Evolutionary conservation across 2,113 vertebrate species (phyloP), one percentile per base, ranked within the genome.

Genomic region (Neotoma lepida): DNA sequence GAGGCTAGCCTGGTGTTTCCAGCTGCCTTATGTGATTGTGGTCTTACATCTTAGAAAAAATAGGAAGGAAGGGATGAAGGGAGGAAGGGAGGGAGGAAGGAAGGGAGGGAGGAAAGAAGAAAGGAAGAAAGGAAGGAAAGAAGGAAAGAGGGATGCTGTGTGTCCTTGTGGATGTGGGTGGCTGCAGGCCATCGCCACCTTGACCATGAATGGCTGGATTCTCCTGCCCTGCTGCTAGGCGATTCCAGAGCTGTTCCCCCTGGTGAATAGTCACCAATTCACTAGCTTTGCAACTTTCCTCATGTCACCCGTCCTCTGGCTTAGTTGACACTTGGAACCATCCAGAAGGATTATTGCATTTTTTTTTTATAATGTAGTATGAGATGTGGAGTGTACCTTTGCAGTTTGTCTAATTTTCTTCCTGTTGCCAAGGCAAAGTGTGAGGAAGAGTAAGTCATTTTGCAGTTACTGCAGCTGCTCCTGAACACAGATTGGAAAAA

Each of bases 401-500:
- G 92, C 80, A 95, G 71, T 97, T 97, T 97, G 97, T 97, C 93
- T 98, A 95, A 97, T 98, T 98, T 97, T 95, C 94, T 98, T 98
- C 86, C 97, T 95, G 93, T 96, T 97, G 68, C 91, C 96, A 90
- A 97, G 94, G 90, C 95, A 91, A 95, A 97, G 94, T 94, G 91
- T 94, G 97, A 96, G 96, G 91, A 96, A 97, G 96, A 95, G 85
- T 85, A 97, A 97, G 87, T 98, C 94, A 97, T 97, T 98, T 98
- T 97, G 94, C 96, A 97, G 96, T 95, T 84, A 90, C 74, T 63
- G 78, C 96, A 66, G 61, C 96, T 96, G 96, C 96, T 96, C 71
- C 95, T 94, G 96, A 97, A 98, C 97, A 95, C 82, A 98, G 97
- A 98, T 95, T 95, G 96, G 97, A 98, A 97, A 98, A 97, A 96